These are phyloP conservation scores for Rhingia campestris DNA, from an alignment of 2,888 invertebrate genomes.

Conservation along the genomic window DNA sequence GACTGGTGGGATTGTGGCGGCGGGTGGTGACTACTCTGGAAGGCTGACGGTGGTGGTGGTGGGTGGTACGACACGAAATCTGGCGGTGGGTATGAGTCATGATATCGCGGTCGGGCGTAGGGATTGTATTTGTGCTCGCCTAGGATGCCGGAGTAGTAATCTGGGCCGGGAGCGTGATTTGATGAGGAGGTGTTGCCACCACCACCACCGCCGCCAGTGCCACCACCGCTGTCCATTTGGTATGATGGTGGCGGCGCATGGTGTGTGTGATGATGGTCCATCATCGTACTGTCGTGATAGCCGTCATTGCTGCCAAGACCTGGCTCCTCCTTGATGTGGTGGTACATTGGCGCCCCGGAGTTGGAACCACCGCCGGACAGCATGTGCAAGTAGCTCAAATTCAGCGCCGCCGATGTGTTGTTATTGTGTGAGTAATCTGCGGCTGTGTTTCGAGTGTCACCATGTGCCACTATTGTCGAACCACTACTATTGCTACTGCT, in stretches of 20 bases:
- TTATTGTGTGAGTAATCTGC: constrained; percentile 78
- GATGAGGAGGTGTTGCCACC: constrained; percentile 75
- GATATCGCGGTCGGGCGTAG: constrained; percentile 81
- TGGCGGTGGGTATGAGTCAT: constrained; percentile 78
- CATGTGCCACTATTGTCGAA: constrained; percentile 64
- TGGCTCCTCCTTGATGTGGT: constrained; percentile 82
- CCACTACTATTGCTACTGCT: constrained; percentile 74
- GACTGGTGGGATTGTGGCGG: constrained; percentile 77
- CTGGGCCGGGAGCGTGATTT: constrained; percentile 74
- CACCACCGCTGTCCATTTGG: constrained; percentile 76
- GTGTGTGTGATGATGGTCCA: constrained; percentile 76
- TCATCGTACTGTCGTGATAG: constrained; percentile 75
- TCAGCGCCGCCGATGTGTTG: constrained; percentile 77
- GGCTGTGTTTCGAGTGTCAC: constrained; percentile 71
- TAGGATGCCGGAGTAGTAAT: constrained; percentile 78
- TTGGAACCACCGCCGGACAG: constrained; percentile 71
- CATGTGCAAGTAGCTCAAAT: constrained; percentile 81
- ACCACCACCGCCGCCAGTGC: constrained; percentile 76
- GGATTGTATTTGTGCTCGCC: constrained; percentile 79
- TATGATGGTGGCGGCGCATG: constrained; percentile 76
- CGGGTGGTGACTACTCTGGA: constrained; percentile 84
- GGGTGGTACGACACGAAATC: constrained; percentile 85
- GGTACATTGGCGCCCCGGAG: constrained; percentile 77
- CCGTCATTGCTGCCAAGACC: constrained; percentile 75
- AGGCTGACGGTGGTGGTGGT: constrained; percentile 89